phyloP scores from a whole-genome alignment of 1,140 invertebrate genomes.

The Tetranychus cinnabarinus region DNA sequence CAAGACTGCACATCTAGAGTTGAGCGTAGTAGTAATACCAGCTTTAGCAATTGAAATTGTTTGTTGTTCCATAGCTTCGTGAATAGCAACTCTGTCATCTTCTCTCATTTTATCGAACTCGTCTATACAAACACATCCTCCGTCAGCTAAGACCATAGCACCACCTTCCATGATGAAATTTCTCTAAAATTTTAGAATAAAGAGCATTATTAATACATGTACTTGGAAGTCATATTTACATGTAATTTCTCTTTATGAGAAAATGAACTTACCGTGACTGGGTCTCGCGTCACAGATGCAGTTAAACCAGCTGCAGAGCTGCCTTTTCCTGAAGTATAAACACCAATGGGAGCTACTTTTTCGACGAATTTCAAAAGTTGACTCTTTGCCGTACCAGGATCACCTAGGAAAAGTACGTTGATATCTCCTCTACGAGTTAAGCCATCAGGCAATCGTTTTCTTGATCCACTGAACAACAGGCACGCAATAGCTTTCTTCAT shows the following conservation, averaged over 20 bases:
- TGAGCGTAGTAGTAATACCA: constrained; percentile 93
- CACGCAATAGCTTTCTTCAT: constrained; percentile 95
- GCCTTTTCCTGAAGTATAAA: constrained; percentile 97
- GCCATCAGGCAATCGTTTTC: constrained; percentile 64
- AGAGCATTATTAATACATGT: not conserved
- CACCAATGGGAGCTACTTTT: constrained; percentile 74
- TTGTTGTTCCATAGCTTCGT: constrained; percentile 99
- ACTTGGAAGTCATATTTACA: not conserved
- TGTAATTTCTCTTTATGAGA: not conserved
- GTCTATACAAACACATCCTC: constrained; percentile 97
- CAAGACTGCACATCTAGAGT: constrained; percentile 89
- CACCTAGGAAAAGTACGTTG: constrained; percentile 80
- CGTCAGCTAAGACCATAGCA: constrained; percentile 97
- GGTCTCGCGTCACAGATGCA: constrained; percentile 86
- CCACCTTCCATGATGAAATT: constrained; percentile 99
- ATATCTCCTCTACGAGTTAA: constrained; percentile 85
- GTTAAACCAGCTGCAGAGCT: constrained; percentile 96
- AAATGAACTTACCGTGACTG: constrained; percentile 39
- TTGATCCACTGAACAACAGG: constrained; percentile 67
- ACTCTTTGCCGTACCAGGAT: constrained; percentile 96
- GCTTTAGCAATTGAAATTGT: constrained; percentile 99
- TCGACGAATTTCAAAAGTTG: constrained; percentile 96
- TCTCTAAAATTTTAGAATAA: constrained; percentile 32
- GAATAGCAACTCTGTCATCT: constrained; percentile 95
- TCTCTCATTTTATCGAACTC: constrained; percentile 99